phyloP scores from a whole-genome alignment of 2,797 vertebrate species.

The Holocentrus rufus region DNA sequence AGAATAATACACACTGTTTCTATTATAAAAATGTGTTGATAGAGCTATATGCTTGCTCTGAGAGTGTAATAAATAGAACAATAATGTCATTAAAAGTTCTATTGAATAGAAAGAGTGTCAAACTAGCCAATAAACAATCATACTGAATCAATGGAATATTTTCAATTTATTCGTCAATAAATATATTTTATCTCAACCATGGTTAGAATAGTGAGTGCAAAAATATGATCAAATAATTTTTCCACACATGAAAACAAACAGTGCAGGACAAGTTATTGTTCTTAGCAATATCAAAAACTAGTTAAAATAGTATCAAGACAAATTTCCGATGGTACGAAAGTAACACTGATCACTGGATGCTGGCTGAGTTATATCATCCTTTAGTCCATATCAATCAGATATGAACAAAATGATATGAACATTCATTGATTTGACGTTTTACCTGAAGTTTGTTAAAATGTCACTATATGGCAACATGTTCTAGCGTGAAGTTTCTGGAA shows the following conservation, averaged over 20 bases:
- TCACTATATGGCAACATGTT: background rate
- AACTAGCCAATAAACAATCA: background rate
- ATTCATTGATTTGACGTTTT: slow-evolving; percentile 16
- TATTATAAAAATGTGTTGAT: background rate
- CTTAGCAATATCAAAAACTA: background rate
- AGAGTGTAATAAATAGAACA: background rate
- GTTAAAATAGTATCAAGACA: background rate
- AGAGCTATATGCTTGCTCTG: background rate
- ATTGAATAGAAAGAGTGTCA: too few species aligned
- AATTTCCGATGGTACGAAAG: background rate
- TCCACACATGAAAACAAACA: background rate
- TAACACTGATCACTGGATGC: background rate
- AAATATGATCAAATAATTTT: slow-evolving; percentile 27
- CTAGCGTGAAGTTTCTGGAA: background rate
- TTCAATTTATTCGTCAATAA: slow-evolving; percentile 56
- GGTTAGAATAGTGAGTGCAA: slow-evolving; percentile 15
- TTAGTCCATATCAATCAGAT: background rate
- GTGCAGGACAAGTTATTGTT: background rate
- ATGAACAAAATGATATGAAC: slow-evolving; percentile 1
- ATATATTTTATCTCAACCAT: slow-evolving; percentile 21
- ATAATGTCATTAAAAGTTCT: too few species aligned
- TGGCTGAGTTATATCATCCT: background rate
- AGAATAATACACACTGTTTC: slow-evolving; percentile 2
- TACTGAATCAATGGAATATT: slow-evolving; percentile 10
- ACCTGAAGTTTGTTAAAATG: slow-evolving; percentile 16